Evolutionary conservation across 1,140 invertebrate species (phyloP).

Genomic region (Stegodyphus mimosarum): DNA sequence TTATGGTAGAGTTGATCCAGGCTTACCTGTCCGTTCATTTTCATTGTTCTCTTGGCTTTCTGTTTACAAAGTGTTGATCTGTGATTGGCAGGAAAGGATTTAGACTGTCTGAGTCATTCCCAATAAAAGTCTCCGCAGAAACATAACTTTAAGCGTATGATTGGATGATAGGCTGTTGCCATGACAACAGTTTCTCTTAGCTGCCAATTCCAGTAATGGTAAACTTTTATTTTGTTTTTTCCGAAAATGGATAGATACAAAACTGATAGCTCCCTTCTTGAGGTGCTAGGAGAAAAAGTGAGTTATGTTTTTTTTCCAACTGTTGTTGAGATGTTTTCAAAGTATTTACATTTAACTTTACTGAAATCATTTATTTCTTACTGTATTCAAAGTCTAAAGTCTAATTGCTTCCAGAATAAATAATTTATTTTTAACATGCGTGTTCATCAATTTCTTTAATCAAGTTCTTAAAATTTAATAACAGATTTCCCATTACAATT

Average conservation of each 20-base stretch:
- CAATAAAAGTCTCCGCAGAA: constrained; percentile 45
- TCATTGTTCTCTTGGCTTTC: neutral
- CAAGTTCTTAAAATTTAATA: too few species aligned
- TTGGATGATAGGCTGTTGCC: constrained; percentile 48
- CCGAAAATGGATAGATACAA: constrained; percentile 31
- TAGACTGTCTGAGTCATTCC: constrained; percentile 32
- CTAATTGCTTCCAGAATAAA: too few species aligned
- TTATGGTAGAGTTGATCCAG: too few species aligned
- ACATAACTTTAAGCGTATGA: constrained; percentile 44
- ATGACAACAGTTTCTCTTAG: constrained; percentile 41
- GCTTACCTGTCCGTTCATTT: neutral
- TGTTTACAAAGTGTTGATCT: constrained; percentile 18
- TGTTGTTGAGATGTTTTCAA: neutral
- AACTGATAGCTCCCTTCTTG: constrained; percentile 1
- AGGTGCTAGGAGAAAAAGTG: neutral
- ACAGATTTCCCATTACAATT: too few species aligned
- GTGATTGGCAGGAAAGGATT: constrained; percentile 50
- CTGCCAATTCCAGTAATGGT: constrained; percentile 34
- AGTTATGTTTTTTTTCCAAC: neutral
- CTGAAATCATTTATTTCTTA: too few species aligned
- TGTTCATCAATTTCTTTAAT: too few species aligned
- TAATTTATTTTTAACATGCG: too few species aligned
- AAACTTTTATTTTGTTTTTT: constrained; percentile 6
- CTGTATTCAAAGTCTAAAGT: too few species aligned
- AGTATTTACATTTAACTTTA: too few species aligned